Evolutionary conservation across 2,888 invertebrate genomes (phyloP).

Genomic region (Elysia crispata): DNA sequence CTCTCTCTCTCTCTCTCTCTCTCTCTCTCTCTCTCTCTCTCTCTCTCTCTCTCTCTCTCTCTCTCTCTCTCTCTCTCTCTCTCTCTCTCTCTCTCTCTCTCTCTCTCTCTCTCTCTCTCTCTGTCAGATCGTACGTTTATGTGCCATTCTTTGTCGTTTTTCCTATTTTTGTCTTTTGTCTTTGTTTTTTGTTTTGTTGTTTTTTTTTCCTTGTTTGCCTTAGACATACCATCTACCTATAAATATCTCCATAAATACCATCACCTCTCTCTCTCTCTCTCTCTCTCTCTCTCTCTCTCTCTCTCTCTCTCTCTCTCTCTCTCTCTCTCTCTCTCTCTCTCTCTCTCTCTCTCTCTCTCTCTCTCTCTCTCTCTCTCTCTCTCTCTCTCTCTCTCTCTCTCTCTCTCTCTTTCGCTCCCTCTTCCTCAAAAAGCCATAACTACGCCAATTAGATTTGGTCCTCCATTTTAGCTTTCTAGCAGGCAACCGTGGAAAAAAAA

Average conservation of each 20-base stretch:
- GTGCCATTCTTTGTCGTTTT: too few relatives aligned
- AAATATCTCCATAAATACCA: too few relatives aligned
- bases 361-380: too few relatives aligned
- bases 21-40: conserved; percentile 5
- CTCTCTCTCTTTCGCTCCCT: background rate
- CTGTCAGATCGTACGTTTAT: too few relatives aligned
- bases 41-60: conserved; percentile 30
- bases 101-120: background rate
- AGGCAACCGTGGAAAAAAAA: too few relatives aligned
- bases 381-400: too few relatives aligned
- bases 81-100: background rate
- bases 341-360: too few relatives aligned
- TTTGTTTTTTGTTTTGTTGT: too few relatives aligned
- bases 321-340: background rate
- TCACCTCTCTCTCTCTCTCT: conserved; percentile 26
- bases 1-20: background rate
- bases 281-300: conserved; percentile 15
- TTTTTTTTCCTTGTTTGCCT: too few relatives aligned
- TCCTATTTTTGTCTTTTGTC: too few relatives aligned
- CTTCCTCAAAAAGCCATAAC: background rate
- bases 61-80: conserved; percentile 21
- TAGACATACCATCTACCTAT: too few relatives aligned
- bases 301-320: background rate
- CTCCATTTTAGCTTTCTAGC: too few relatives aligned
- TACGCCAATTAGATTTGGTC: background rate